Conservation (phyloP, 2,888 invertebrate species). For the Antheraea yamamai region DNA sequence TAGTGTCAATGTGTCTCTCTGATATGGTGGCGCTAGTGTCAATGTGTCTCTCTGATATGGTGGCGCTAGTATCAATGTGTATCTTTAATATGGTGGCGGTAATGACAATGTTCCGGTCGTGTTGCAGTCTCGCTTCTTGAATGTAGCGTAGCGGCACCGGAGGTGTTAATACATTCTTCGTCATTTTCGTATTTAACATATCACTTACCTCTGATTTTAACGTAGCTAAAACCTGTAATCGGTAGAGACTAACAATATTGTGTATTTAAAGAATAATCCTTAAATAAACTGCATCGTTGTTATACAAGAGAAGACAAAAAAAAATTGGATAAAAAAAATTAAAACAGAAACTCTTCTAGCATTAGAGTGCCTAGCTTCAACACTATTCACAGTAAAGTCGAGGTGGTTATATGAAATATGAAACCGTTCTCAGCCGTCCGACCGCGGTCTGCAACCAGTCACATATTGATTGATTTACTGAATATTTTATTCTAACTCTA, state of each 20-base stretch:
- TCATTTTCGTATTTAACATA: too few relatives aligned
- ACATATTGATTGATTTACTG: conserved; percentile 65
- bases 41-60: too few relatives aligned
- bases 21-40: too few relatives aligned
- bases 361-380: conserved; percentile 33
- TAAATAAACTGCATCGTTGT: neutral
- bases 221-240: too few relatives aligned
- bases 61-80: too few relatives aligned
- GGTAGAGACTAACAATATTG: neutral
- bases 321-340: neutral
- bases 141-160: too few relatives aligned
- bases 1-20: too few relatives aligned
- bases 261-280: neutral
- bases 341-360: neutral
- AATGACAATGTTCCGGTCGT: too few relatives aligned
- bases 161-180: too few relatives aligned
- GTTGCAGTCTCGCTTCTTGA: too few relatives aligned
- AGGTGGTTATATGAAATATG: conserved; percentile 67
- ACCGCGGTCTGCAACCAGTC: conserved; percentile 37
- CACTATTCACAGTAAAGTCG: conserved; percentile 39
- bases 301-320: neutral
- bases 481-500: conserved; percentile 49
- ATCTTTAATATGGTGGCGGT: too few relatives aligned
- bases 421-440: conserved; percentile 41
- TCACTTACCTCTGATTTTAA: too few relatives aligned